Percentiles rank a stretch among this genome's conserved stretches.
phyloP scores from a whole-genome alignment of 2,888 invertebrate species.

The Cyclophora albipunctata region DNA sequence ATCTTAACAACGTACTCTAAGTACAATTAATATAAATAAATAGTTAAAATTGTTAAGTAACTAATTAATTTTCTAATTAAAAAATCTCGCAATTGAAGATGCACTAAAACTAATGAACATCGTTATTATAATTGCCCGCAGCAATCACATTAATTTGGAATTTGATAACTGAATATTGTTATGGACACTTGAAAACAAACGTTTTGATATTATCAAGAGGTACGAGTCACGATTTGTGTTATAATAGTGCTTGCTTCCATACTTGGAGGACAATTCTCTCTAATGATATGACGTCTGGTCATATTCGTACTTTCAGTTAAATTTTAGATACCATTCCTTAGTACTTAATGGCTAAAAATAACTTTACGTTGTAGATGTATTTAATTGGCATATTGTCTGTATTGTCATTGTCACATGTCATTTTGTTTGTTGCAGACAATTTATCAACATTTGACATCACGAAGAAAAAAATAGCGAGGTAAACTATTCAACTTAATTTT shows the following conservation, averaged over 20 bases:
- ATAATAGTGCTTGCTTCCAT: slow-evolving; percentile 28
- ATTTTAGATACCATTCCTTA: too few species aligned
- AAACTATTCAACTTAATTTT: slow-evolving; percentile 16
- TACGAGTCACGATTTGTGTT: slow-evolving; percentile 32
- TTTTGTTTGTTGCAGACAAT: slow-evolving; percentile 54
- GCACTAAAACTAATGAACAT: background rate
- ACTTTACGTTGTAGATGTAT: background rate
- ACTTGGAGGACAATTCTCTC: slow-evolving; percentile 20
- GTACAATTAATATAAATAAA: too few species aligned
- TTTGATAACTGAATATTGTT: slow-evolving; percentile 7
- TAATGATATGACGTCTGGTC: slow-evolving; percentile 19
- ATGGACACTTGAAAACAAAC: slow-evolving; percentile 9
- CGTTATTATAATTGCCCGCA: background rate
- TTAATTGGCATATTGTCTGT: background rate
- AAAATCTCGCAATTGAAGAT: background rate
- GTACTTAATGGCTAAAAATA: background rate
- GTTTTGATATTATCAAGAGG: slow-evolving; percentile 21
- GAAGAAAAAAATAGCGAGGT: slow-evolving; percentile 61
- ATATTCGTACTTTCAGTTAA: too few species aligned
- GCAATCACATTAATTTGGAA: background rate
- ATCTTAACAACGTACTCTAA: too few species aligned
- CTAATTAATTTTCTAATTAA: too few species aligned
- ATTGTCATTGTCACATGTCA: too few species aligned
- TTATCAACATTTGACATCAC: slow-evolving; percentile 42
- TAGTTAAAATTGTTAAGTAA: too few species aligned